Base-by-base conservation (phyloP, 1,140 invertebrate species). In the Drosophila orena region DNA sequence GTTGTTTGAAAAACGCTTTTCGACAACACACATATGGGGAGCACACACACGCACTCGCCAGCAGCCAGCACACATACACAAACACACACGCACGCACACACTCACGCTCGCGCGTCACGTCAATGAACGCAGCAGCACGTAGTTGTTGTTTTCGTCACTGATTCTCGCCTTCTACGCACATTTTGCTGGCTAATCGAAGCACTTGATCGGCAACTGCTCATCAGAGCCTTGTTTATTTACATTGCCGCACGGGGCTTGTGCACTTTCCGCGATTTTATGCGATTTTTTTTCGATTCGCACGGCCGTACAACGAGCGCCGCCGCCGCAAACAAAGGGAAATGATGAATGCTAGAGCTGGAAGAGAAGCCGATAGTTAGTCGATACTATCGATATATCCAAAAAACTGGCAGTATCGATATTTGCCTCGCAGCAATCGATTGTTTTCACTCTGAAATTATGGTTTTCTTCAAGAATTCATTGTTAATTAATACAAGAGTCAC, bases 301-400 rank as follows among this genome's bases (percentile, higher is more conserved):
- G 84, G 79, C 75, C 81, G 76, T 86, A 70, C 62, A 72, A 86
- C 81, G 81, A 88, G 84, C 66, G 65, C 74, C 64, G 75, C 75
- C 83, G 83, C 79, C 83, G 84, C 83, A 77, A 86, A 86, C 83
- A 86, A 86, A 86, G 83, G 78, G 78, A 44, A 86, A 88, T 86
- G 81, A 69, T 86, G 81, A 86, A 86, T 44, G 42, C 42, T 44
- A 17, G 17, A 17, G 42, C 42, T 44, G 42, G 42, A 44, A 44
- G 10, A 44, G 20, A 44, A 17, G 20, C 17, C n/a, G 42, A 43
- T 8, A 2, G 15, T 43, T 20, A 43, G 17, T 8, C 42, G 42
- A 44, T 44, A 44, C 15, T 44, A 44, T 44, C 42, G 42, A 38
- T 38, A 12, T 30, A 30, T 30, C 7, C 7, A 30, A 8, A 30